phyloP scores from a whole-genome alignment of 2,888 invertebrate species.

The Hylaea fasciaria region DNA sequence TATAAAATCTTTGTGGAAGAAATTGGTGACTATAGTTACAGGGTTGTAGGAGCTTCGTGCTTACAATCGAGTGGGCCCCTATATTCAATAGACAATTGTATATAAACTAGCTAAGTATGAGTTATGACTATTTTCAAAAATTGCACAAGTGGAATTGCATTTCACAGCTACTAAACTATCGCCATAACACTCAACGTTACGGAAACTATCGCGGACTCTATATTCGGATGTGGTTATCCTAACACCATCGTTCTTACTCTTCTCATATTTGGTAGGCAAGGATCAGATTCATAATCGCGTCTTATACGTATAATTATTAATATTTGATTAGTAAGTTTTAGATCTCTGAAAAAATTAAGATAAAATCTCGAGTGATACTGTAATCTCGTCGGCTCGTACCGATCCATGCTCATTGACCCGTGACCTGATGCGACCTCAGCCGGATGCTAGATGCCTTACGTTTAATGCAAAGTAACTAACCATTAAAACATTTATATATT shows the following conservation, averaged over 20 bases:
- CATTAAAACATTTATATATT: slow-evolving; percentile 80
- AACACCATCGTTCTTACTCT: slow-evolving; percentile 60
- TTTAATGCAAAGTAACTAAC: slow-evolving; percentile 81
- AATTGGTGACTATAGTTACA: slow-evolving; percentile 74
- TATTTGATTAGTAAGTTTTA: slow-evolving; percentile 79
- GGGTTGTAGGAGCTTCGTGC: slow-evolving; percentile 72
- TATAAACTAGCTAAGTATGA: slow-evolving; percentile 79
- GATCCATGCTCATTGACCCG: slow-evolving; percentile 65
- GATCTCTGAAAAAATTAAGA: slow-evolving; percentile 74
- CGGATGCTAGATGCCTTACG: slow-evolving; percentile 83
- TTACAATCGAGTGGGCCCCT: slow-evolving; percentile 79
- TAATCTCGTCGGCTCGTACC: slow-evolving; percentile 74
- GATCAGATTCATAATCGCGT: slow-evolving; percentile 74
- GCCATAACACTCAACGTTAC: slow-evolving; percentile 69
- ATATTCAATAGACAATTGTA: slow-evolving; percentile 83
- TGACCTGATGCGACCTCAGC: slow-evolving; percentile 74
- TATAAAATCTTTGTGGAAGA: slow-evolving; percentile 83
- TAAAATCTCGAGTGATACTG: slow-evolving; percentile 84
- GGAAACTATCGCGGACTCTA: slow-evolving; percentile 67
- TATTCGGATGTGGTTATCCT: slow-evolving; percentile 64
- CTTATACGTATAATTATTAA: slow-evolving; percentile 68
- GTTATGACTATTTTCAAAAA: slow-evolving; percentile 83
- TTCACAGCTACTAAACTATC: slow-evolving; percentile 79
- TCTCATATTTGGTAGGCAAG: slow-evolving; percentile 74
- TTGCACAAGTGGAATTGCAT: slow-evolving; percentile 84